These are phyloP conservation scores for Aphaenogaster rudis DNA, from an alignment of 1,140 invertebrate species.

Conservation along the genomic window DNA sequence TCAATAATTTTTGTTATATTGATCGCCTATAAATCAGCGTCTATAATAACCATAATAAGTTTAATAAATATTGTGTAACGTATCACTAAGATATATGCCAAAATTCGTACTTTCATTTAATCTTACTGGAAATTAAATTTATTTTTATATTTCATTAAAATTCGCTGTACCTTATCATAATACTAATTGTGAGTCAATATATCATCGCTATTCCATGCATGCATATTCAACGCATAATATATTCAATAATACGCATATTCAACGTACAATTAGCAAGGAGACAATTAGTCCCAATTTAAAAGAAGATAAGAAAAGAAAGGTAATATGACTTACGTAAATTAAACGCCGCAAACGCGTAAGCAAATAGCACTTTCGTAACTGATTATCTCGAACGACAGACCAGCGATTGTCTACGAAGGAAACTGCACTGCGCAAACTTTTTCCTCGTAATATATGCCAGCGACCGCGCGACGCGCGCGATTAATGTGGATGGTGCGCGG, in stretches of 20 bases:
- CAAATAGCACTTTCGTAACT: slow-evolving; percentile 10
- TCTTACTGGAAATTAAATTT: not conserved
- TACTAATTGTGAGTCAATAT: not conserved
- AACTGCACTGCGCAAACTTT: slow-evolving; percentile 10
- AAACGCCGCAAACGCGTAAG: not conserved
- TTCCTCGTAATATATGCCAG: slow-evolving; percentile 40
- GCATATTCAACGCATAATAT: not conserved
- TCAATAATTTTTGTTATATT: slow-evolving; percentile 62
- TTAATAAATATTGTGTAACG: not conserved
- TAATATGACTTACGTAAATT: slow-evolving; percentile 35
- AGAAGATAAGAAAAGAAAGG: not conserved
- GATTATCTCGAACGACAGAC: not conserved
- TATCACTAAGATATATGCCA: not conserved
- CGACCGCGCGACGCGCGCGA: not conserved
- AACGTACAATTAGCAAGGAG: not conserved
- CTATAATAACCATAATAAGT: not conserved
- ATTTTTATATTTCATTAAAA: not conserved
- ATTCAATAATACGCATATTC: not conserved
- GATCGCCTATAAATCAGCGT: not conserved
- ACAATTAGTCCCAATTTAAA: not conserved
- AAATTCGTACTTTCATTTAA: not conserved
- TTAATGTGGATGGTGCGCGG: not conserved
- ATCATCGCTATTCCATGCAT: not conserved
- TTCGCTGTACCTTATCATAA: not conserved
- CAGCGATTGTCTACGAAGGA: not conserved